Base-by-base conservation (phyloP, 2,113 vertebrate species). In the Percina caprodes region DNA sequence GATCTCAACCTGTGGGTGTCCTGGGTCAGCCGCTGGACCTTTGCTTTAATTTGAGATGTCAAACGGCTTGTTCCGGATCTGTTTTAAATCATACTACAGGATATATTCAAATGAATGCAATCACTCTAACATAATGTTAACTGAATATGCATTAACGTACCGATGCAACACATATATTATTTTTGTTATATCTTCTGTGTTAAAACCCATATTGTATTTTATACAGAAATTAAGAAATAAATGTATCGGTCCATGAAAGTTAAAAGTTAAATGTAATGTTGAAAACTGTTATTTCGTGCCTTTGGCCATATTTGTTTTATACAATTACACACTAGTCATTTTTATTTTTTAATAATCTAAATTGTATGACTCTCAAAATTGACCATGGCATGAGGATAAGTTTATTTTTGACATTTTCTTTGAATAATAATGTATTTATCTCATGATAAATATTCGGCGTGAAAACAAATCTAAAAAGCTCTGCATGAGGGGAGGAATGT, bases 1-100 rank as follows among this genome's bases (percentile, higher is more conserved):
- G 75, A 72, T 63, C 58, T 21, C 77, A 77, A 86, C 81, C 67
- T 87, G 80, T 86, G 73, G 60, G 72, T 24, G 68, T 23, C 18
- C 51, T 45, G 61, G 42, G 48, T 80, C 77, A 67, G 60, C 48
- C 61, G 73, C 71, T 67, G 45, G 59, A 75, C 21, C 8, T 76
- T 18, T 55, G 16, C 42, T 72, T 60, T 55, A 48, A 72, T 77
- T 51, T 71, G 39, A 80, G 21, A 82, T 60, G 48, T 68, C 33
- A 67, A 24, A 72, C 18, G 19, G n/a, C 67, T 78, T 30, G 9
- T 49, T 3, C 0, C 45, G 14, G 59, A 7, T 79, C 45, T 72
- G 21, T 23, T 67, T 62, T 46, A 42, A 70, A 77, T 62, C 18
- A 54, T 2, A 49, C 18, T 6, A 12, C 11, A 24, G 16, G 23